Base-by-base conservation (phyloP, 2,797 vertebrate species). In the Heliangelus exortis region DNA sequence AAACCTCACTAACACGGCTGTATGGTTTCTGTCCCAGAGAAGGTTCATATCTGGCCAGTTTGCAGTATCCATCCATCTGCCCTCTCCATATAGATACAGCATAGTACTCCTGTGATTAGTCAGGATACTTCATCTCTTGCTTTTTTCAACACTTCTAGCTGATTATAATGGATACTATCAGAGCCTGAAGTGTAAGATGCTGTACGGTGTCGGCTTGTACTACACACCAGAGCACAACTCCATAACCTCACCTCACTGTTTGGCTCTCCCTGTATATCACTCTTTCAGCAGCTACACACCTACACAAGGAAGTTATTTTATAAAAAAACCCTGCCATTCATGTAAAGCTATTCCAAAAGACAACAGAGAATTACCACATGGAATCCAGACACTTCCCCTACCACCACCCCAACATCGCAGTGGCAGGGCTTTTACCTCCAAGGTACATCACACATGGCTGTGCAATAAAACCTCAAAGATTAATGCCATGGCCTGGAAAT, bases 51-150 rank as follows among this genome's bases (percentile, higher is more conserved):
- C 87, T 59, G 91, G 77, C 85, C 85, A 71, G 94, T 75, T 53
- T 91, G 91, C 90, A 86, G 74, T 53, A 93, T 59, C 85, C 66
- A 94, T 94, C 94, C 93, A 88, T 91, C 93, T 95, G 90, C 90
- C 73, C 85, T 48, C 31, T 91, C 83, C 51, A 39, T 59, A 86
- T 8, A 96, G 62, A 63, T 73, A 63, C 63, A 69, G 62, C 82
- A 48, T 11, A 91, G 48, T 28, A 59, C 39, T 84, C 69, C 34
- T 28, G 73, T 88, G 80, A 94, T 84, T 84, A 94, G 62, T 33
- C 14, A 79, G 34, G 31, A 53, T 86, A 55, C 50, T 48, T 82
- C 41, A 19, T 41, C 84, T 89, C 61, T 69, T 81, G 65, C 29
- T 48, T 79, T 41, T 79, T 74, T 84, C 67, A 73, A 26, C 0